phyloP scores from a whole-genome alignment of 2,113 vertebrate species.

The Dasyornis broadbenti region DNA sequence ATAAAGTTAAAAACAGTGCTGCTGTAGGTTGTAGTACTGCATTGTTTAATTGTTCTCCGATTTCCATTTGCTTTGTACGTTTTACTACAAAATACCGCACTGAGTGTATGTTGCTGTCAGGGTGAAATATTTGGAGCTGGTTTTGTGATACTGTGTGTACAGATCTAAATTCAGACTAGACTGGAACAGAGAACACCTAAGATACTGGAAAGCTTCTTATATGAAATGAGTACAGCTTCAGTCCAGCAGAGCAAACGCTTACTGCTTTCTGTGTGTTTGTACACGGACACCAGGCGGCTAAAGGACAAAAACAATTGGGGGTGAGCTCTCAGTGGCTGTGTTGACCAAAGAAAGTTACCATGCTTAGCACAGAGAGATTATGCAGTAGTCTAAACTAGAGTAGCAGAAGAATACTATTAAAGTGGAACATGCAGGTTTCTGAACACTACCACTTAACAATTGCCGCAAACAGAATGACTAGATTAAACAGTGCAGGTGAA shows the following conservation, averaged over 20 bases:
- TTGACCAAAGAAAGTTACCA: not conserved
- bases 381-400: not conserved
- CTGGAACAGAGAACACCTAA: not conserved
- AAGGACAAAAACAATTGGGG: not conserved
- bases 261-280: not conserved
- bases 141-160: not conserved
- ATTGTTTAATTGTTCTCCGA: not conserved
- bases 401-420: not conserved
- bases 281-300: not conserved
- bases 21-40: not conserved
- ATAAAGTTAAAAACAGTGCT: not conserved
- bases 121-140: not conserved
- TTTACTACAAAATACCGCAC: not conserved
- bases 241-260: not conserved
- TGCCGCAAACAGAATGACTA: not conserved
- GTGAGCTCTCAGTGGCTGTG: not conserved
- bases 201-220: not conserved
- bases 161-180: not conserved
- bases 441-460: not conserved
- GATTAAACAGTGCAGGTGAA: not conserved
- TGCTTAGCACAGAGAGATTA: not conserved
- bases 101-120: not conserved
- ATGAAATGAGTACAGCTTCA: not conserved
- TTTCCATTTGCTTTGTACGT: not conserved
- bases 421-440: not conserved